Conservation (phyloP, 2,888 invertebrate species). For the Drosophila neonasuta region DNA sequence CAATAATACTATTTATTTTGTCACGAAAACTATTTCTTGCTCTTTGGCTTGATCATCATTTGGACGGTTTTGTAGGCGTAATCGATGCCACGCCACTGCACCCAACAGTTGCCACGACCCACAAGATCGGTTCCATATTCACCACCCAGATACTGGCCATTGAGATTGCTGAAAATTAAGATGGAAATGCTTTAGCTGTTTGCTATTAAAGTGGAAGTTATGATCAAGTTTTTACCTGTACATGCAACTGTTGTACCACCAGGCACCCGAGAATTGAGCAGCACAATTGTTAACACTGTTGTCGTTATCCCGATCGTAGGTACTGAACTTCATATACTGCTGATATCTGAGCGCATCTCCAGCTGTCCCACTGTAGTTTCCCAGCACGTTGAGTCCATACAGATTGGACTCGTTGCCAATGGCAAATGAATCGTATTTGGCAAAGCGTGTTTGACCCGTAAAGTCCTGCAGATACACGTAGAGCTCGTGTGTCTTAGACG, state of each 20-base stretch:
- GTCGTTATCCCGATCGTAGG: slow-evolving; percentile 86
- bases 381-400: slow-evolving; percentile 86
- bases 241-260: slow-evolving; percentile 89
- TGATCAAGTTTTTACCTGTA: slow-evolving; percentile 82
- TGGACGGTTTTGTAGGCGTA: slow-evolving; percentile 83
- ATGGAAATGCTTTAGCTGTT: neutral
- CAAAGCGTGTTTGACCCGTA: slow-evolving; percentile 83
- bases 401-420: slow-evolving; percentile 86
- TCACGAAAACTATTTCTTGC: slow-evolving; percentile 15
- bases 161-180: slow-evolving; percentile 84
- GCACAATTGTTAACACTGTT: slow-evolving; percentile 86
- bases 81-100: slow-evolving; percentile 83
- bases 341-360: slow-evolving; percentile 87
- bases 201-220: neutral
- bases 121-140: slow-evolving; percentile 82
- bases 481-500: slow-evolving; percentile 83
- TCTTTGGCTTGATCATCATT: slow-evolving; percentile 85
- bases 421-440: slow-evolving; percentile 85
- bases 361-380: slow-evolving; percentile 85
- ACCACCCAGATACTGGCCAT: slow-evolving; percentile 85
- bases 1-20: neutral
- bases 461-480: slow-evolving; percentile 86
- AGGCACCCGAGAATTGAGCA: slow-evolving; percentile 86
- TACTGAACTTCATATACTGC: slow-evolving; percentile 87
- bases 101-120: slow-evolving; percentile 61